A percentile compares a stretch with the other conserved stretches of the same genome.
These are phyloP conservation scores for Conger conger DNA, from an alignment of 2,113 vertebrate genomes.

Conservation along the genomic window DNA sequence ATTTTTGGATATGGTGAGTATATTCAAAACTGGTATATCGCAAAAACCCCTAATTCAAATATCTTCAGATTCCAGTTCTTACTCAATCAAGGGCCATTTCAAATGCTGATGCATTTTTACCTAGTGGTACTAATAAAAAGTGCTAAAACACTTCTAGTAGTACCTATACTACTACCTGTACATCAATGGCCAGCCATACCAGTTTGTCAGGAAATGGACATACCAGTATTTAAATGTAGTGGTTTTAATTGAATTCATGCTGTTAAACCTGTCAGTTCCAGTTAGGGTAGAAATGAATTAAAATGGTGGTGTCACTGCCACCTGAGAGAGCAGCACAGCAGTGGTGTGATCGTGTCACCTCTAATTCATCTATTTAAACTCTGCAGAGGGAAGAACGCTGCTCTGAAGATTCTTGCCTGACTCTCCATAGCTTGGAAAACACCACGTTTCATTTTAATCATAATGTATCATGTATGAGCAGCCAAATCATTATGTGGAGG, in stretches of 20 bases:
- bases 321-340: conserved; percentile 58
- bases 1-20: too few relatives aligned
- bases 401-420: conserved; percentile 62
- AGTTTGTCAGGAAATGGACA: conserved; percentile 26
- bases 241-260: conserved; percentile 61
- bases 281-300: conserved; percentile 66
- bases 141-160: background rate
- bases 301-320: conserved; percentile 65
- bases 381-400: conserved; percentile 52
- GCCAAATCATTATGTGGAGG: conserved; percentile 62
- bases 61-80: too few relatives aligned
- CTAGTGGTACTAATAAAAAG: background rate
- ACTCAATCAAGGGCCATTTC: too few relatives aligned
- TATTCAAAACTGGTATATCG: too few relatives aligned
- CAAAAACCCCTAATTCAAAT: too few relatives aligned
- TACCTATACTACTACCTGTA: too few relatives aligned
- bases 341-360: conserved; percentile 64
- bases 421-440: conserved; percentile 62
- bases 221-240: conserved; percentile 51
- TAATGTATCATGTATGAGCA: conserved; percentile 65
- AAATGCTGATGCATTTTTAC: background rate
- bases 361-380: conserved; percentile 64
- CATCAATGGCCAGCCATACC: conserved; percentile 13
- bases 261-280: conserved; percentile 67
- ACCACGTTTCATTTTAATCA: conserved; percentile 59